These are phyloP conservation scores for Microcebus tavaratra DNA, from an alignment of 2,113 vertebrate genomes.

Conservation along the genomic window DNA sequence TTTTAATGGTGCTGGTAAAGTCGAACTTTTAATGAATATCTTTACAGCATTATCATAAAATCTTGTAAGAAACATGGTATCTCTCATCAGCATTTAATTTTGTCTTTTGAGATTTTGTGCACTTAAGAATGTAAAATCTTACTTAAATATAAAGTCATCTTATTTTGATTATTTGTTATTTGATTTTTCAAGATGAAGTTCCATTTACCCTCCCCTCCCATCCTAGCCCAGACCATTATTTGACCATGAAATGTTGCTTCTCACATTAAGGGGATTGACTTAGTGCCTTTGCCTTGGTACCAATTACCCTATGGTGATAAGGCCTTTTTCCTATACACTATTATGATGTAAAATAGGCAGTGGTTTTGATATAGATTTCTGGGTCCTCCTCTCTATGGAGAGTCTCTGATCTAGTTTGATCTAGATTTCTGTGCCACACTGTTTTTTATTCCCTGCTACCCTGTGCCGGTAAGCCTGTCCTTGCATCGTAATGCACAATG, in stretches of 20 bases:
- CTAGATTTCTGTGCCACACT: not conserved
- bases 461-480: not conserved
- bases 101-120: conserved; percentile 18
- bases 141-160: not conserved
- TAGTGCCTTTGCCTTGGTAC: not conserved
- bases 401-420: not conserved
- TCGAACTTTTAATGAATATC: not conserved
- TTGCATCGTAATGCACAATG: not conserved
- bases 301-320: not conserved
- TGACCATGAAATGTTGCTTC: not conserved
- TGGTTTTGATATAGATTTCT: not conserved
- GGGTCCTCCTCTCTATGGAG: not conserved
- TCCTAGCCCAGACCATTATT: not conserved
- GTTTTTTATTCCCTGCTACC: not conserved
- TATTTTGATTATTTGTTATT: conserved; percentile 55
- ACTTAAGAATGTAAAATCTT: not conserved
- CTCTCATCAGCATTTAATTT: not conserved
- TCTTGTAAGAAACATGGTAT: not conserved
- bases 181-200: conserved; percentile 32
- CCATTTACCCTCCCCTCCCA: not conserved
- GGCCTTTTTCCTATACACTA: not conserved
- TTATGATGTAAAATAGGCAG: not conserved
- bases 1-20: not conserved
- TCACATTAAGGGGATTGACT: not conserved
- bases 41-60: not conserved